Evolutionary conservation across 2,888 invertebrate species (phyloP).

Genomic region (Microchrysa polita): DNA sequence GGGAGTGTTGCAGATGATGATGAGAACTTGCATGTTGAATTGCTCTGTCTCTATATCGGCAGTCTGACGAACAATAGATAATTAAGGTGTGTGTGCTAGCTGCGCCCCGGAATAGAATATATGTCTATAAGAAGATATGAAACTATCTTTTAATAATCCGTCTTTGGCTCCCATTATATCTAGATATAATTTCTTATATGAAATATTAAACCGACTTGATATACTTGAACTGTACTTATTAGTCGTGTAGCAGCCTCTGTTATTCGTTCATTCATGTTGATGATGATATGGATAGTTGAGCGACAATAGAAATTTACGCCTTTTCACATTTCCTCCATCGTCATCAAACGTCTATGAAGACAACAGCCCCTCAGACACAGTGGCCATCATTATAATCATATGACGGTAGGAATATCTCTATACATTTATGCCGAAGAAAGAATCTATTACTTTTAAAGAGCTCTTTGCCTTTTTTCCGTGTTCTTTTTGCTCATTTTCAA

Average conservation of each 20-base stretch:
- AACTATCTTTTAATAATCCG: constrained; percentile 16
- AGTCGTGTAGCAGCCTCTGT: neutral
- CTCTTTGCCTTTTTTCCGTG: too few species aligned
- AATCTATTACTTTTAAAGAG: too few species aligned
- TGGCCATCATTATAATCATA: too few species aligned
- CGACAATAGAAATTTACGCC: constrained; percentile 6
- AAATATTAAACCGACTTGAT: constrained; percentile 10
- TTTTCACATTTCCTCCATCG: neutral
- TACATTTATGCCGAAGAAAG: too few species aligned
- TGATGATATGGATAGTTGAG: neutral
- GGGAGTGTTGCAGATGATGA: too few species aligned
- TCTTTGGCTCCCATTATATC: too few species aligned
- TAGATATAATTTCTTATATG: constrained; percentile 17
- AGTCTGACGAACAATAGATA: constrained; percentile 36
- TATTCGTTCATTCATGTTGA: too few species aligned
- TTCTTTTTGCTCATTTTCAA: too few species aligned
- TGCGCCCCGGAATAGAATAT: constrained; percentile 11
- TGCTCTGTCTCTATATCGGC: neutral
- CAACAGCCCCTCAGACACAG: too few species aligned
- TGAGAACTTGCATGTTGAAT: constrained; percentile 15
- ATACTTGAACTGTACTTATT: neutral
- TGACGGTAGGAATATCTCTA: too few species aligned
- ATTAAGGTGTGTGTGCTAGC: constrained; percentile 43
- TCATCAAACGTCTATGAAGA: too few species aligned
- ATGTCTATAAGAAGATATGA: too few species aligned